Evolutionary conservation across 2,113 vertebrate genomes (phyloP).

Genomic region (Oncorhynchus tshawytscha): DNA sequence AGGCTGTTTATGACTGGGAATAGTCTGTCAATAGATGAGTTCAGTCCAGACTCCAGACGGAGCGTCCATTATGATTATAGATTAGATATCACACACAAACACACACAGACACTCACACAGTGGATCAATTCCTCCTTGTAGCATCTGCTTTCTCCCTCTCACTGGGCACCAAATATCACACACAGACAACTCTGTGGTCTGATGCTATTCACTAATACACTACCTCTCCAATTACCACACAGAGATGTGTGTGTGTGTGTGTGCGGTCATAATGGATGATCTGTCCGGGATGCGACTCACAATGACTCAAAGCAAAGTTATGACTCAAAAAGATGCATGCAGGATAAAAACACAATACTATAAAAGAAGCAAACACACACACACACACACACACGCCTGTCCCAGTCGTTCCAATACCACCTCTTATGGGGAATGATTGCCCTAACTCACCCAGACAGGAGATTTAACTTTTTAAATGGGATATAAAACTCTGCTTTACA

Average conservation of each 20-base stretch:
- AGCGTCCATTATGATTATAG: slow-evolving; percentile 37
- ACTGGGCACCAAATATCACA: slow-evolving; percentile 24
- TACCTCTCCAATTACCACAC: slow-evolving; percentile 2
- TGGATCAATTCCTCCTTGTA: slow-evolving; percentile 24
- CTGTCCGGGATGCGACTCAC: no score
- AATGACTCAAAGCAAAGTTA: no score
- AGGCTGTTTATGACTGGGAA: slow-evolving; percentile 28
- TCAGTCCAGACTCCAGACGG: slow-evolving; percentile 16
- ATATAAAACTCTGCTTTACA: slow-evolving; percentile 38
- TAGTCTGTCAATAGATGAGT: slow-evolving; percentile 30
- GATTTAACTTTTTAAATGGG: slow-evolving; percentile 51
- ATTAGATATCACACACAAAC: slow-evolving; percentile 5
- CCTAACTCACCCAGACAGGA: slow-evolving; percentile 37
- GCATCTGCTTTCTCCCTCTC: slow-evolving; percentile 13
- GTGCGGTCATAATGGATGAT: not conserved
- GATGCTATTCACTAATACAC: slow-evolving; percentile 15
- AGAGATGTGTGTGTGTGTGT: not conserved
- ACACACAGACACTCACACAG: not conserved
- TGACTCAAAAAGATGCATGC: no score
- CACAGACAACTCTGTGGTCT: not conserved
- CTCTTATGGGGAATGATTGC: slow-evolving; percentile 34
- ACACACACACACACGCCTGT: slow-evolving; percentile 1
- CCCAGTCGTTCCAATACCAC: slow-evolving; percentile 7
- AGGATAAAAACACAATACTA: no score
- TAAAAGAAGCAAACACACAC: not conserved